Evolutionary conservation across 2,888 invertebrate genomes (phyloP).

Genomic region (Apomyelois bistriatella): DNA sequence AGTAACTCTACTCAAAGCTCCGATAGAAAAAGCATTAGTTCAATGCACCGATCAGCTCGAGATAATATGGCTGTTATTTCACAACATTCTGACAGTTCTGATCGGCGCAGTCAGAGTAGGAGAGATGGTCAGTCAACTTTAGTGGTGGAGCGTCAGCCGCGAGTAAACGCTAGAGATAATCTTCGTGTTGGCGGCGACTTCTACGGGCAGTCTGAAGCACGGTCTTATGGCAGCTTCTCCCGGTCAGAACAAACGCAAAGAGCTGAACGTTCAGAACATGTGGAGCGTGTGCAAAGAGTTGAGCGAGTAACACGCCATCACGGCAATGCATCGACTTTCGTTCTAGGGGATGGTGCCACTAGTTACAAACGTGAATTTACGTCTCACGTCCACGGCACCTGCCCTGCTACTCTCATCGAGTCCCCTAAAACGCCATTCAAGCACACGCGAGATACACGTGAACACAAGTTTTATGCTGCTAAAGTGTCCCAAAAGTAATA

Average conservation of each 20-base stretch:
- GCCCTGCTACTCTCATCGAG: conserved; percentile 89
- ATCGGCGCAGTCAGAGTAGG: conserved; percentile 56
- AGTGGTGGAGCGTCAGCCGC: conserved; percentile 81
- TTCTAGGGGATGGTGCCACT: conserved; percentile 84
- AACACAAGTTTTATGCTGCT: conserved; percentile 91
- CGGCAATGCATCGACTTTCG: conserved; percentile 87
- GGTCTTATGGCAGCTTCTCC: conserved; percentile 84
- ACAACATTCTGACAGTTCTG: conserved; percentile 71
- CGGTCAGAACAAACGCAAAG: conserved; percentile 68
- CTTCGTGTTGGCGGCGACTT: conserved; percentile 86
- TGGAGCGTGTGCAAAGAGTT: conserved; percentile 80
- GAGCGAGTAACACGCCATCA: conserved; percentile 80
- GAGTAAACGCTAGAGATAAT: conserved; percentile 82
- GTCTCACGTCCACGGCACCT: conserved; percentile 85
- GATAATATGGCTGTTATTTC: conserved; percentile 73
- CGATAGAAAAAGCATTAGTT: conserved; percentile 88
- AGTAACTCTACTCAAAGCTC: conserved; percentile 83
- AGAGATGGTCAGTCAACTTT: conserved; percentile 78
- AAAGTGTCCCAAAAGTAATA: conserved; percentile 71
- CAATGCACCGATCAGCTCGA: conserved; percentile 85
- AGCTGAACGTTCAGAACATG: conserved; percentile 54
- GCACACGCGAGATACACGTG: conserved; percentile 90
- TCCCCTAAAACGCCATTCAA: conserved; percentile 88
- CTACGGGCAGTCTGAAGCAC: conserved; percentile 86
- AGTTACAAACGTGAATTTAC: conserved; percentile 89